Percentiles rank a stretch among this genome's conserved stretches.
These are phyloP conservation scores for Nycteola revayana DNA, from an alignment of 2,888 invertebrate species.

Conservation along the genomic window DNA sequence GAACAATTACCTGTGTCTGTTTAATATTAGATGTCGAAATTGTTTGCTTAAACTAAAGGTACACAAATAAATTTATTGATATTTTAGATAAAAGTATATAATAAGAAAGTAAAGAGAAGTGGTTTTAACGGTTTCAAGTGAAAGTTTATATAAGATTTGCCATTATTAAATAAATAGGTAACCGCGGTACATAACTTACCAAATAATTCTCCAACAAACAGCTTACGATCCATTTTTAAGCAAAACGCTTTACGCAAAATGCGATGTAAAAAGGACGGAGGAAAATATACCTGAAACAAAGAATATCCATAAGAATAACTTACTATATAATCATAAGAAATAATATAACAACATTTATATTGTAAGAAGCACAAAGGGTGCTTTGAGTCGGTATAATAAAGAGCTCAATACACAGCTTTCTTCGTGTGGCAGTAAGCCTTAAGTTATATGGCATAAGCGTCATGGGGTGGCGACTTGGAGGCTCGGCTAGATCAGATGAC, in stretches of 20 bases:
- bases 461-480: constrained; percentile 50
- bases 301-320: constrained; percentile 35
- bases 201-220: no score
- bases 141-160: no score
- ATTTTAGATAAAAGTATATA: background rate
- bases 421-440: constrained; percentile 66
- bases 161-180: no score
- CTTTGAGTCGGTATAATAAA: constrained; percentile 53
- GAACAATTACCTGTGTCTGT: background rate
- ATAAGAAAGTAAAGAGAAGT: background rate
- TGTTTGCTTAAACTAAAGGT: no score
- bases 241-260: no score
- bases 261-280: no score
- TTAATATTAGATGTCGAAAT: no score
- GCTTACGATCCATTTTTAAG: no score
- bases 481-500: constrained; percentile 56
- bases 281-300: constrained; percentile 74
- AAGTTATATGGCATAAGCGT: constrained; percentile 63
- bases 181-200: no score
- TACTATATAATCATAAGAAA: constrained; percentile 38
- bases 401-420: constrained; percentile 60
- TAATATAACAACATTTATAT: constrained; percentile 42
- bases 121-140: no score
- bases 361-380: constrained; percentile 46
- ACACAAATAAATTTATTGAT: no score